Conservation (phyloP, 1,140 invertebrate species). For the Lamellibrachia luymesi region DNA sequence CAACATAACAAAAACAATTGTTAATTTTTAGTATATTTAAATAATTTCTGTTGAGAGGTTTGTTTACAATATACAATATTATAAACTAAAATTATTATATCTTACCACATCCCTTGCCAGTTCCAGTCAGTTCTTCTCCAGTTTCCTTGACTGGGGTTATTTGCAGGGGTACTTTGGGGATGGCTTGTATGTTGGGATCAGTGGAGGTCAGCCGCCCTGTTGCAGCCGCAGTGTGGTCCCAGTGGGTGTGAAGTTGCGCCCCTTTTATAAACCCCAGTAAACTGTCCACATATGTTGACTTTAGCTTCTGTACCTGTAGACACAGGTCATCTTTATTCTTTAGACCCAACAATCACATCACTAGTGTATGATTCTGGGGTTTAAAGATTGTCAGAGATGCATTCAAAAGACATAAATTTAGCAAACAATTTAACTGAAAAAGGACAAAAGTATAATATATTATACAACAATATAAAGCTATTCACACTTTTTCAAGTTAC, state of each 20-base stretch:
- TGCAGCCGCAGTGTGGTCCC: constrained; percentile 63
- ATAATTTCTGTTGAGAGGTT: background rate
- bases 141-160: constrained; percentile 39
- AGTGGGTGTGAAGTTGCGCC: constrained; percentile 57
- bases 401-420: too few relatives aligned
- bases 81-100: background rate
- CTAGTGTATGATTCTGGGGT: background rate
- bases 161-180: constrained; percentile 60
- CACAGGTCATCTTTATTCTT: background rate
- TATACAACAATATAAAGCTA: too few relatives aligned
- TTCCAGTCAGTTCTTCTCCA: constrained; percentile 32
- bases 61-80: constrained; percentile 3
- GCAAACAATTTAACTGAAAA: too few relatives aligned
- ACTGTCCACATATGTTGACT: constrained; percentile 63
- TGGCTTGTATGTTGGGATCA: constrained; percentile 64
- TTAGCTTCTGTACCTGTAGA: constrained; percentile 59
- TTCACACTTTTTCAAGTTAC: too few relatives aligned
- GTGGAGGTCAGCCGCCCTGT: constrained; percentile 64
- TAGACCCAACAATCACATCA: background rate
- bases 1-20: too few relatives aligned
- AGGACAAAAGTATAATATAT: too few relatives aligned
- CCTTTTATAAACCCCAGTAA: constrained; percentile 57
- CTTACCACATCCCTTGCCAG: background rate
- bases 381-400: background rate
- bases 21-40: too few relatives aligned